Evolutionary conservation across 2,113 vertebrate genomes (phyloP).

Genomic region (Xerus inauris): DNA sequence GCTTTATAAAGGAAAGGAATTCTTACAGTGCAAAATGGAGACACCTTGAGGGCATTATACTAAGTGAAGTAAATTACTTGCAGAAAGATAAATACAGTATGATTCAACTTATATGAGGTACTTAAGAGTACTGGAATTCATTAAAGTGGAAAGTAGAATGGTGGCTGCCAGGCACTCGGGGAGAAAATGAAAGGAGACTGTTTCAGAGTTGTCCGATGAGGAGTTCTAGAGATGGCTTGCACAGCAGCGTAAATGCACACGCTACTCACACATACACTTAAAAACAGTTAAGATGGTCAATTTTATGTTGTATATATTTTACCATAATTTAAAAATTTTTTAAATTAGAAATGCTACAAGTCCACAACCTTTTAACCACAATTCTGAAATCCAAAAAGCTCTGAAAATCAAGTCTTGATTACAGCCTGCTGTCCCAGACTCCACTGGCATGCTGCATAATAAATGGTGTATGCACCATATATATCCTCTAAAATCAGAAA

Average conservation of each 20-base stretch:
- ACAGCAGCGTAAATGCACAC: neutral
- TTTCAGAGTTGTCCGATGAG: neutral
- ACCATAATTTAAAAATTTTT: neutral
- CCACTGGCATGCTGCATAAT: neutral
- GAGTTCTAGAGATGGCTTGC: neutral
- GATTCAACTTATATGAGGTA: neutral
- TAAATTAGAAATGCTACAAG: neutral
- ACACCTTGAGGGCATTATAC: neutral
- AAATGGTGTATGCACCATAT: neutral
- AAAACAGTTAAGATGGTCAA: neutral
- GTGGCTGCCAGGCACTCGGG: neutral
- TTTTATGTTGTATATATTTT: neutral
- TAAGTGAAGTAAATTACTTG: neutral
- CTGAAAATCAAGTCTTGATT: neutral
- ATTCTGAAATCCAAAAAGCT: neutral
- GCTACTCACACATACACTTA: neutral
- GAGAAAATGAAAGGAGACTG: fast-evolving
- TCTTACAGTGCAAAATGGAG: neutral
- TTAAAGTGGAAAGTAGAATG: neutral
- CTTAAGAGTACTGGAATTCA: neutral
- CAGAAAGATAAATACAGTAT: neutral
- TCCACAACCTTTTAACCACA: neutral
- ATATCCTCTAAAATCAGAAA: neutral
- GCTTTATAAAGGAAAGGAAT: conserved; percentile 1
- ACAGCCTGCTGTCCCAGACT: neutral